These are phyloP conservation scores for Mythimna lalbum DNA, from an alignment of 2,888 invertebrate species.

Conservation along the genomic window DNA sequence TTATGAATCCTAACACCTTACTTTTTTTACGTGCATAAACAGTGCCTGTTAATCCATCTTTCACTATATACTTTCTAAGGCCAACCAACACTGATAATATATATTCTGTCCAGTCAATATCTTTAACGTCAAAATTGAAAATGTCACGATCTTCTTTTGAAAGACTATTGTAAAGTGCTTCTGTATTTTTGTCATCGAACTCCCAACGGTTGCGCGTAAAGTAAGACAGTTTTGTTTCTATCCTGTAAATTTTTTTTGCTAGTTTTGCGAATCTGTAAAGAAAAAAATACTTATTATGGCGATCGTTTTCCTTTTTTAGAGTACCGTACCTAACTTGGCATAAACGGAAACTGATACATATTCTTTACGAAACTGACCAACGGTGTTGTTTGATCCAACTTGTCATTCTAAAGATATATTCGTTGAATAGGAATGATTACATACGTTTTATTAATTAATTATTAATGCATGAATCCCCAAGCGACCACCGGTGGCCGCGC, in stretches of 20 bases:
- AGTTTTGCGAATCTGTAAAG: slow-evolving; percentile 27
- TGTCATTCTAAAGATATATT: no score
- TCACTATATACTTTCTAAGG: slow-evolving; percentile 18
- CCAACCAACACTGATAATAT: accelerated
- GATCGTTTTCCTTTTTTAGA: no score
- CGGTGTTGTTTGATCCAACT: no score
- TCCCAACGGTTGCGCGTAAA: slow-evolving; percentile 1
- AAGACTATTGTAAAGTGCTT: slow-evolving; percentile 11
- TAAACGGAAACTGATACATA: no score
- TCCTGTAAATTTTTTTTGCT: slow-evolving; percentile 3
- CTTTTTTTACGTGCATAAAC: background rate
- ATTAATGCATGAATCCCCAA: no score
- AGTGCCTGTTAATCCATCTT: slow-evolving; percentile 26
- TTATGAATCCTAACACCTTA: background rate
- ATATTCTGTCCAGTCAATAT: slow-evolving; percentile 23
- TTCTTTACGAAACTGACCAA: no score
- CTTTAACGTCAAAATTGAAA: slow-evolving; percentile 25
- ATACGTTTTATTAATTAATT: no score
- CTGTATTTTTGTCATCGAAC: slow-evolving; percentile 26
- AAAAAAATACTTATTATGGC: no score
- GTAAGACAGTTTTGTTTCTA: background rate
- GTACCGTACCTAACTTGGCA: no score
- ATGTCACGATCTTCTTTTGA: slow-evolving; percentile 17
- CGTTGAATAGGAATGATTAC: no score
- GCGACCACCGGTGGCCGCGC: no score